phyloP scores from a whole-genome alignment of 2,113 vertebrate genomes.

The Conger conger region DNA sequence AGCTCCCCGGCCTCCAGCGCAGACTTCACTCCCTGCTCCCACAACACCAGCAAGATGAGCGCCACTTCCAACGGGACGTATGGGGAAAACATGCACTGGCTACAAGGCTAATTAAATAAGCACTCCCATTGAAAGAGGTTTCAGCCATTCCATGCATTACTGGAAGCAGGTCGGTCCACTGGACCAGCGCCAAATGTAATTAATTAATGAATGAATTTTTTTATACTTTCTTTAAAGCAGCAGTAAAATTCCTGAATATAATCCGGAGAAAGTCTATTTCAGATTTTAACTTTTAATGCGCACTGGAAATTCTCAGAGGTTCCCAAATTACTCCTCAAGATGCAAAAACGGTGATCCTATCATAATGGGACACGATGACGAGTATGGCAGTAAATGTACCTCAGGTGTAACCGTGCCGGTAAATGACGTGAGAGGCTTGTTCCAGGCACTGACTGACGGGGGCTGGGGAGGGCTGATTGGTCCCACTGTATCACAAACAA shows the following conservation, averaged over 20 bases:
- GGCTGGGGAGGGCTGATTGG: constrained; percentile 95
- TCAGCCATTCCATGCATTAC: neutral
- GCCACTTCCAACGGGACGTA: neutral
- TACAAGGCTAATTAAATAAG: neutral
- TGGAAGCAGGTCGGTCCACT: no score
- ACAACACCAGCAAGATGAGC: neutral
- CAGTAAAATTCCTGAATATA: no score
- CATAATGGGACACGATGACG: neutral
- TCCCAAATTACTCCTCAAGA: neutral
- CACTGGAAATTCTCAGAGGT: no score
- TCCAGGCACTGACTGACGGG: constrained; percentile 98
- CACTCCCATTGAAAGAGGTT: neutral
- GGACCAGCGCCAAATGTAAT: no score
- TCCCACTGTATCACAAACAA: constrained; percentile 75
- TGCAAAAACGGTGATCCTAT: neutral
- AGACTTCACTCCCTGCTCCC: constrained; percentile 75
- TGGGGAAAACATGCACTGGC: no score
- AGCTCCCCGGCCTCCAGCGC: constrained; percentile 80
- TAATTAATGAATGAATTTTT: no score
- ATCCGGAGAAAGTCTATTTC: no score
- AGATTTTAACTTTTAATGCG: no score
- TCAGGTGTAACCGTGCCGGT: constrained; percentile 80
- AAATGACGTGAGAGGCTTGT: constrained; percentile 96
- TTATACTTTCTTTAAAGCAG: no score
- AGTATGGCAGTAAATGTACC: constrained; percentile 60